These are phyloP conservation scores for Cardiocondyla obscurior DNA, from an alignment of 1,140 invertebrate species.

Conservation along the genomic window DNA sequence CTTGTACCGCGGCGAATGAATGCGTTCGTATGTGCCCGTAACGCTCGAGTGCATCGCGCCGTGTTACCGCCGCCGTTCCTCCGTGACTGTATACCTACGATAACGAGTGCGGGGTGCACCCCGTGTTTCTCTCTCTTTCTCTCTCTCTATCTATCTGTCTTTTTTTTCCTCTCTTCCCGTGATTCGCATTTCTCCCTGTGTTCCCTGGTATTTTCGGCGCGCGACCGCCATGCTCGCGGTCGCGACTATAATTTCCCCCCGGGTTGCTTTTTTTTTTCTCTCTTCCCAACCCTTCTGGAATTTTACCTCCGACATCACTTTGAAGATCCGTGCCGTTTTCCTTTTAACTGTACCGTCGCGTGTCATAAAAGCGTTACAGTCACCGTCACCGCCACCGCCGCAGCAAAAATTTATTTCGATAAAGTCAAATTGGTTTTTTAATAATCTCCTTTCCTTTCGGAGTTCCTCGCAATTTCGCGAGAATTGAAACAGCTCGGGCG, in stretches of 20 bases:
- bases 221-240: constrained; percentile 7
- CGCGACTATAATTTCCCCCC: constrained; percentile 58
- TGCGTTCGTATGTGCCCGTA: constrained; percentile 56
- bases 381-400: not conserved
- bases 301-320: constrained; percentile 13
- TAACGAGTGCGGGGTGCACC: constrained; percentile 1
- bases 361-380: not conserved
- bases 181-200: constrained; percentile 41
- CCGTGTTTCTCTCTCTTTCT: not conserved
- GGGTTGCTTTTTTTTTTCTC: not conserved
- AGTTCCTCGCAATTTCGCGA: constrained; percentile 32
- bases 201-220: constrained; percentile 47
- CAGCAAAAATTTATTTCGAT: constrained; percentile 7
- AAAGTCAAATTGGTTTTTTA: constrained; percentile 25
- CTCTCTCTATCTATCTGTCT: not conserved
- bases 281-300: not conserved
- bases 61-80: not conserved
- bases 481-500: constrained; percentile 53
- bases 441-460: constrained; percentile 38
- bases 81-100: constrained; percentile 36
- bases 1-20: constrained; percentile 50
- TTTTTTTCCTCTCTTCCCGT: not conserved
- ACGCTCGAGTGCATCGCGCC: constrained; percentile 43
- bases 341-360: constrained; percentile 19
- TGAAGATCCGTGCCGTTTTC: constrained; percentile 10